phyloP scores from a whole-genome alignment of 2,113 vertebrate genomes.

The Gila orcuttii region DNA sequence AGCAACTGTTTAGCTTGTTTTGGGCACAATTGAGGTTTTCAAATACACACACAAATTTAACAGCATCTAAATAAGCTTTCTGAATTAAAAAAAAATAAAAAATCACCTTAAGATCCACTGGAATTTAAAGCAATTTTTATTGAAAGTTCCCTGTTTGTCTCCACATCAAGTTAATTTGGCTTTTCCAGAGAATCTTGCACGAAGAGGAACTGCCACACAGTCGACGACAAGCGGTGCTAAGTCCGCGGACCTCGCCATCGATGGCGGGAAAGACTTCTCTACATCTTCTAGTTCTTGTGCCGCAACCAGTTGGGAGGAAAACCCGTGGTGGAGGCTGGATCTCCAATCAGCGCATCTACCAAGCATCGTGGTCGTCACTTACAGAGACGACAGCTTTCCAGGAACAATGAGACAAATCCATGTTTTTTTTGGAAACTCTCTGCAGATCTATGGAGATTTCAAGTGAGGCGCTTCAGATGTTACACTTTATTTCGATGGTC shows the following conservation, averaged over 20 bases:
- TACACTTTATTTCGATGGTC: too few relatives aligned
- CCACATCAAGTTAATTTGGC: background rate
- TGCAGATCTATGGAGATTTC: background rate
- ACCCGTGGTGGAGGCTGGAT: background rate
- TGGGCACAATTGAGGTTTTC: background rate
- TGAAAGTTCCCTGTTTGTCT: too few relatives aligned
- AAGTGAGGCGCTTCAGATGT: background rate
- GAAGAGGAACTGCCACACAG: background rate
- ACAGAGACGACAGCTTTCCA: background rate
- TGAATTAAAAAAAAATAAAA: background rate
- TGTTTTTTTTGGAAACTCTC: background rate
- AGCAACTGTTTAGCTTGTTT: too few relatives aligned
- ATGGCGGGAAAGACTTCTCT: background rate
- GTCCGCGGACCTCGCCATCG: background rate
- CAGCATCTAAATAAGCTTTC: background rate
- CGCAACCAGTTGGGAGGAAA: accelerated
- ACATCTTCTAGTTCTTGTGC: background rate
- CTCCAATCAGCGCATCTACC: background rate
- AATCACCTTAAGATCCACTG: too few relatives aligned
- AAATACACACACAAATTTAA: background rate
- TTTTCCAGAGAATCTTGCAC: background rate
- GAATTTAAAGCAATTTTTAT: too few relatives aligned
- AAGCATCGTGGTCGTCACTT: background rate
- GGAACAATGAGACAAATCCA: background rate
- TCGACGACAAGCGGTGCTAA: background rate